phyloP scores from a whole-genome alignment of 2,113 vertebrate genomes.

The Panurus biarmicus region DNA sequence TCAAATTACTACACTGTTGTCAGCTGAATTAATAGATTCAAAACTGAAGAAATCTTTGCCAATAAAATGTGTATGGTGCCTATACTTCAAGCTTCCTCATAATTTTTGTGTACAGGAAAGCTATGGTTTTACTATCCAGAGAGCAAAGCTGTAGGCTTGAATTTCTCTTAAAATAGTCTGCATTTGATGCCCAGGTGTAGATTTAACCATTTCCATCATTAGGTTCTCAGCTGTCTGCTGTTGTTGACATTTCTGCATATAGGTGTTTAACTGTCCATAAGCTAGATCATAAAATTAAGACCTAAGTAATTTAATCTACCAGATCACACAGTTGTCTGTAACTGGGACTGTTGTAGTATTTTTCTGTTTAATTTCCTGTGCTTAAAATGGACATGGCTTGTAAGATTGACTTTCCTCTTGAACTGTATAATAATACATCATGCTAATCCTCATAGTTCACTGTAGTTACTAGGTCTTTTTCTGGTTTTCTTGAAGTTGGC shows the following conservation, averaged over 20 bases:
- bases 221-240: neutral
- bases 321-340: neutral
- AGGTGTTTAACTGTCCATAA: neutral
- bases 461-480: neutral
- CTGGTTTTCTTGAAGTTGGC: neutral
- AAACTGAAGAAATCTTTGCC: neutral
- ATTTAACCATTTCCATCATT: neutral
- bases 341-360: neutral
- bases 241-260: neutral
- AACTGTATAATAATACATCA: neutral
- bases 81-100: neutral
- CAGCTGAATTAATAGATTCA: constrained; percentile 47
- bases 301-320: neutral
- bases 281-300: constrained; percentile 1
- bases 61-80: neutral
- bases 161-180: neutral
- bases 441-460: neutral
- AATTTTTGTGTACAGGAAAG: neutral
- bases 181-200: neutral
- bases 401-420: neutral
- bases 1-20: constrained; percentile 95
- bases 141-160: neutral
- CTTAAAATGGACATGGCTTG: neutral
- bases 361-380: neutral
- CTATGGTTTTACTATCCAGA: neutral